A percentile compares a stretch with the other conserved stretches of the same genome.
phyloP scores from a whole-genome alignment of 1,140 invertebrate species.

The Mesaphorura yosii region DNA sequence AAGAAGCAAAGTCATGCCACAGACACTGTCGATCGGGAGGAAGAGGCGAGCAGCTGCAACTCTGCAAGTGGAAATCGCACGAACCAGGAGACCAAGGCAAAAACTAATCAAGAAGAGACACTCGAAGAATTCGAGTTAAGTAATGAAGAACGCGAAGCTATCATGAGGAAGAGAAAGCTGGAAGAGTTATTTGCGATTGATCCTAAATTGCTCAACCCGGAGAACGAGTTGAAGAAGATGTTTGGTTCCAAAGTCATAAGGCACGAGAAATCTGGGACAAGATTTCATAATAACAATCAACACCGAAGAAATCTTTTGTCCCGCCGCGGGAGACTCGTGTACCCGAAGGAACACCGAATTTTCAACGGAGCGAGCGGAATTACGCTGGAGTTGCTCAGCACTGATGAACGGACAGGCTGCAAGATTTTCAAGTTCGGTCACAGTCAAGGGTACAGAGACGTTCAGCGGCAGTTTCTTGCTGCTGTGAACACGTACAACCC shows the following conservation, averaged over 20 bases:
- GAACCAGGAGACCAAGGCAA: slow-evolving; percentile 49
- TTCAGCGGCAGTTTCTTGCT: slow-evolving; percentile 60
- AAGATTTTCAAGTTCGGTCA: slow-evolving; percentile 68
- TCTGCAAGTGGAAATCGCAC: slow-evolving; percentile 4
- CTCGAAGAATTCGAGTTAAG: slow-evolving; percentile 51
- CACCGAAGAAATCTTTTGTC: slow-evolving; percentile 10
- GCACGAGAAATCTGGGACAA: slow-evolving; percentile 37
- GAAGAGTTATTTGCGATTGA: slow-evolving; percentile 51
- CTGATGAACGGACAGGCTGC: slow-evolving; percentile 40
- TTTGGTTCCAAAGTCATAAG: slow-evolving; percentile 71
- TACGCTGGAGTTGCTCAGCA: slow-evolving; percentile 59
- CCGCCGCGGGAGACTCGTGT: slow-evolving; percentile 10
- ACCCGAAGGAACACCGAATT: slow-evolving; percentile 19
- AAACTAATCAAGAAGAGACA: slow-evolving; percentile 59
- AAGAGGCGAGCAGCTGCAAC: slow-evolving; percentile 1
- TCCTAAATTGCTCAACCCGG: slow-evolving; percentile 63
- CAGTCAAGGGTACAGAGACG: slow-evolving; percentile 57
- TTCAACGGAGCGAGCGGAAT: slow-evolving; percentile 41
- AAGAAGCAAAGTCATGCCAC: slow-evolving; percentile 43
- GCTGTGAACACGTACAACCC: slow-evolving; percentile 69
- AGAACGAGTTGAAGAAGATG: slow-evolving; percentile 69
- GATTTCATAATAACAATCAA: slow-evolving; percentile 11
- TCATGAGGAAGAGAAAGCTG: slow-evolving; percentile 30
- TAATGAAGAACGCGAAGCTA: slow-evolving; percentile 26
- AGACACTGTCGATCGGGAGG: slow-evolving; percentile 15